These are phyloP conservation scores for Zosterops pallidus DNA, from an alignment of 2,113 vertebrate species.

Conservation along the genomic window DNA sequence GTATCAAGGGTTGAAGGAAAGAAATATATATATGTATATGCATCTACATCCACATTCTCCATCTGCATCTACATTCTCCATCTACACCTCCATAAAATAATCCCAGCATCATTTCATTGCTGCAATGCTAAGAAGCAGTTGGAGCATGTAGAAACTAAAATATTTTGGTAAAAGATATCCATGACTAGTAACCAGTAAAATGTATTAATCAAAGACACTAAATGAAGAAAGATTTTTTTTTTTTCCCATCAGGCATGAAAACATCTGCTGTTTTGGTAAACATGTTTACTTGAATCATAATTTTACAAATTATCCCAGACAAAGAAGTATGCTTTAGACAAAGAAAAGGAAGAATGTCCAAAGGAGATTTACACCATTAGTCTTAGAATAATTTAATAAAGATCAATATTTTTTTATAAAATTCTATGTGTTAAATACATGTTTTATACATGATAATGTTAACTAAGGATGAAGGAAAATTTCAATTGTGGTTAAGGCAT, in stretches of 20 bases:
- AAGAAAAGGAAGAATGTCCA: not conserved
- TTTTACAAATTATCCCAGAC: not conserved
- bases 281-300: conserved; percentile 11
- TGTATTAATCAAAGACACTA: not conserved
- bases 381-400: not conserved
- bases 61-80: not conserved
- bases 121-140: not conserved
- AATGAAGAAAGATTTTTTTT: conserved; percentile 11
- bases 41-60: not conserved
- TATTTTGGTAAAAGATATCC: not conserved
- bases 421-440: not conserved
- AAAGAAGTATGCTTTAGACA: not conserved
- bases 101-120: not conserved
- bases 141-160: not conserved
- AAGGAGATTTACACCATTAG: not conserved
- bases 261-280: not conserved
- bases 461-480: not conserved
- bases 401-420: not conserved
- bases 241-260: not conserved
- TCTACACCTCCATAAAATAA: not conserved
- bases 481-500: fast-evolving
- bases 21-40: not conserved
- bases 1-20: not conserved
- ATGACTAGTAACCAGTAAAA: not conserved
- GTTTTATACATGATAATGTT: not conserved